Evolutionary conservation across 2,888 invertebrate species (phyloP).

Genomic region (Branchellion lobata): DNA sequence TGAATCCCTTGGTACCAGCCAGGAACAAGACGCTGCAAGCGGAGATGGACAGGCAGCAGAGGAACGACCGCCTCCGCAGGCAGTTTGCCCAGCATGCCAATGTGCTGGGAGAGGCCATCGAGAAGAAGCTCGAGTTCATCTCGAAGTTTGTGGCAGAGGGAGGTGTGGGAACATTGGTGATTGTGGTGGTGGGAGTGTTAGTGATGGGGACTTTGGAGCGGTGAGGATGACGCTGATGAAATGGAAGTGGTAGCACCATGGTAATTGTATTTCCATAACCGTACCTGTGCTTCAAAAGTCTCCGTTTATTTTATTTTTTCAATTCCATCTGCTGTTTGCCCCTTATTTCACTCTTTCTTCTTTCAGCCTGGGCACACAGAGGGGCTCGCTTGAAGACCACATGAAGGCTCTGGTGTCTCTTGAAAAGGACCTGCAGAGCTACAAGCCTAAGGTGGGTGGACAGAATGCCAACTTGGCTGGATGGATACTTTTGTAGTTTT

Average conservation of each 20-base stretch:
- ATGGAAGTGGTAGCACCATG: too few relatives aligned
- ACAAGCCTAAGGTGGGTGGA: constrained; percentile 76
- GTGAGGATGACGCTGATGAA: too few relatives aligned
- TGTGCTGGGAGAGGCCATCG: constrained; percentile 98
- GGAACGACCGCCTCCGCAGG: constrained; percentile 89
- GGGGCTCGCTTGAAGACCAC: constrained; percentile 72
- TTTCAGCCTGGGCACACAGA: constrained; percentile 72
- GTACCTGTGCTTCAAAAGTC: too few relatives aligned
- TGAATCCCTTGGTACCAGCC: constrained; percentile 90
- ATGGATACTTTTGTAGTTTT: too few relatives aligned
- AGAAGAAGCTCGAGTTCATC: constrained; percentile 85
- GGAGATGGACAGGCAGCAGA: constrained; percentile 92
- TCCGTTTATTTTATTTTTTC: too few relatives aligned
- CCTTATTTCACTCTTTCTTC: too few relatives aligned
- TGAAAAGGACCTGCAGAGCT: constrained; percentile 58
- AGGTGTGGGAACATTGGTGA: not conserved
- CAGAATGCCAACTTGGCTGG: too few relatives aligned
- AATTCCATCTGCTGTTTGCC: too few relatives aligned
- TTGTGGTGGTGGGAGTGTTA: too few relatives aligned
- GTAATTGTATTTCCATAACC: too few relatives aligned
- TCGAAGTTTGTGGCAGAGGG: constrained; percentile 63
- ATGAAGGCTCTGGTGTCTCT: constrained; percentile 56
- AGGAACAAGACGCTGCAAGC: constrained; percentile 91
- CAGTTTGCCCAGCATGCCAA: constrained; percentile 99
- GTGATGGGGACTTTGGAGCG: too few relatives aligned